A percentile compares a stretch with the other conserved stretches of the same genome.
phyloP scores from a whole-genome alignment of 2,888 invertebrate species.

The Catocala sponsa region DNA sequence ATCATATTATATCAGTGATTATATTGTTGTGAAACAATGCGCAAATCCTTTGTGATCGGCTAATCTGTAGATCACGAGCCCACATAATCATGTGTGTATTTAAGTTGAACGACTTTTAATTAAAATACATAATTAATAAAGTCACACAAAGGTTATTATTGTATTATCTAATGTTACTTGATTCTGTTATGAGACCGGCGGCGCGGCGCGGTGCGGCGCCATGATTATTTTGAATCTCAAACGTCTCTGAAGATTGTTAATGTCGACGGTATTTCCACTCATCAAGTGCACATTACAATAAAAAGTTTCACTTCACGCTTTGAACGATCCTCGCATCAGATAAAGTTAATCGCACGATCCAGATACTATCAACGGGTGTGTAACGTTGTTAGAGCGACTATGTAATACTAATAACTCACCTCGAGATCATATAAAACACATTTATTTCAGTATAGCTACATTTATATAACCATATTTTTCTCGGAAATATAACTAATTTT shows the following conservation, averaged over 20 bases:
- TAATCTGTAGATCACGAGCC: slow-evolving; percentile 10
- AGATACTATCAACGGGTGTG: slow-evolving; percentile 59
- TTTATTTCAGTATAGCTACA: neutral
- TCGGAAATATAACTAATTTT: too few species aligned
- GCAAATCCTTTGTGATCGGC: slow-evolving; percentile 1
- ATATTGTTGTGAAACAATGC: slow-evolving; percentile 1
- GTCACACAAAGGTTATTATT: slow-evolving; percentile 8
- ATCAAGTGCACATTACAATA: slow-evolving; percentile 21
- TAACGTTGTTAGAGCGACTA: slow-evolving; percentile 39
- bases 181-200: slow-evolving; percentile 9
- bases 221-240: slow-evolving; percentile 7
- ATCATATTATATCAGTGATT: neutral
- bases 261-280: slow-evolving; percentile 18
- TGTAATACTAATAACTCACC: slow-evolving; percentile 18
- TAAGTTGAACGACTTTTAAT: slow-evolving; percentile 1
- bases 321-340: slow-evolving; percentile 48
- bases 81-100: neutral
- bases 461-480: too few species aligned
- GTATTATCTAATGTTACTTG: slow-evolving; percentile 4
- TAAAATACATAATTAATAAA: slow-evolving; percentile 10
- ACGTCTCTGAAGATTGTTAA: slow-evolving; percentile 17
- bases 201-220: too few species aligned
- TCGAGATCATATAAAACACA: slow-evolving; percentile 26
- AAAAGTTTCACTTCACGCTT: slow-evolving; percentile 58
- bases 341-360: slow-evolving; percentile 55